Percentiles rank a stretch among this genome's conserved stretches.
Conservation (phyloP, 2,888 invertebrate genomes). For the Coleophora flavipennella region DNA sequence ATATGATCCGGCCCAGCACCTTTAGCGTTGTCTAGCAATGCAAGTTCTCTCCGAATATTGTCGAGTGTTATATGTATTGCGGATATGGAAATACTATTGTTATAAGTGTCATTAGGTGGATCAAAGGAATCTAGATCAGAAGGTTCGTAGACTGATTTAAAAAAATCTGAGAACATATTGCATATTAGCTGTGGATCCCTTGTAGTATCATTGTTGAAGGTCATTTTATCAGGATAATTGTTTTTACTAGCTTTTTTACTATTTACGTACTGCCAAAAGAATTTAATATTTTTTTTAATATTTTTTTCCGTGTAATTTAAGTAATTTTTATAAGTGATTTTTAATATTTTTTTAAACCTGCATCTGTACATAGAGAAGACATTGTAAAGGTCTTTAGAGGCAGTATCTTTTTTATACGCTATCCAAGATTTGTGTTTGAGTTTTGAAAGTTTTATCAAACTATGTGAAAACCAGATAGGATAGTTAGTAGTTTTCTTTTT, state of each 20-base stretch:
- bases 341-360: background rate
- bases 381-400: background rate
- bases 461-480: no score
- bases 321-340: background rate
- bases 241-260: background rate
- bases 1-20: background rate
- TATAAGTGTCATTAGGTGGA: no score
- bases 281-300: background rate
- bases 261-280: slow-evolving; percentile 3
- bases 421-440: background rate
- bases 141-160: no score
- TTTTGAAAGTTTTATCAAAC: background rate
- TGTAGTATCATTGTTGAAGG: no score
- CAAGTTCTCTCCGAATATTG: background rate
- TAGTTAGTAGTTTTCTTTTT: no score
- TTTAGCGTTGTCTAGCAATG: background rate
- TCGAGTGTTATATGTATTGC: no score
- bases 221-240: no score
- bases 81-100: no score
- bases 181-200: no score
- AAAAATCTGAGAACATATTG: no score
- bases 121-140: background rate
- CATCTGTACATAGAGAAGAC: background rate
- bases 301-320: background rate
- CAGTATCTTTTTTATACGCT: background rate